These are phyloP conservation scores for Brachionus manjavacas DNA, from an alignment of 1,140 invertebrate genomes.

Conservation along the genomic window DNA sequence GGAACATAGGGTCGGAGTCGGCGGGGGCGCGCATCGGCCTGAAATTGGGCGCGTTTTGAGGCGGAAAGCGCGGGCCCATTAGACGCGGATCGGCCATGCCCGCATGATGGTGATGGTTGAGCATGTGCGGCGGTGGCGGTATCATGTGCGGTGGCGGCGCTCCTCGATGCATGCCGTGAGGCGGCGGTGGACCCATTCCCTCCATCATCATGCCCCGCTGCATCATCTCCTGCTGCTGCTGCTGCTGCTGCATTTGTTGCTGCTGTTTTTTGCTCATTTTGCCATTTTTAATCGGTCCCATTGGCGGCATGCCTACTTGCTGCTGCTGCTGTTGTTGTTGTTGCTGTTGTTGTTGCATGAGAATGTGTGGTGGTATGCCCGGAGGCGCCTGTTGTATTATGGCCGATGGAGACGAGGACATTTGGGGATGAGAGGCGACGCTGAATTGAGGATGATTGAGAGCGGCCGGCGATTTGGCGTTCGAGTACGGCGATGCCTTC, in stretches of 20 bases:
- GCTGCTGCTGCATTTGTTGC: slow-evolving; percentile 14
- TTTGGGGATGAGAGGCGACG: neutral
- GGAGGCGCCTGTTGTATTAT: neutral
- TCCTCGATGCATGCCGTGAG: neutral
- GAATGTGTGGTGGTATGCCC: neutral
- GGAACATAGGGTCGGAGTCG: neutral
- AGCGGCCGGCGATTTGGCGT: slow-evolving; percentile 22
- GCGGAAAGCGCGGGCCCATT: neutral
- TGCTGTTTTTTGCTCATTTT: slow-evolving; percentile 31
- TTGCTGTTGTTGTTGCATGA: neutral
- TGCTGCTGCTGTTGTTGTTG: neutral
- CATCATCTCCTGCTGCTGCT: slow-evolving; percentile 21
- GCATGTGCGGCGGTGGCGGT: neutral
- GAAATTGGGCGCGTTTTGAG: neutral
- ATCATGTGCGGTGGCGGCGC: neutral
- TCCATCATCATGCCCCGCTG: neutral
- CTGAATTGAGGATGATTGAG: slow-evolving; percentile 9
- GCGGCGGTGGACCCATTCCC: neutral
- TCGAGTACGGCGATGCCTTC: slow-evolving; percentile 13
- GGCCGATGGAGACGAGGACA: neutral
- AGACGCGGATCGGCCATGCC: neutral
- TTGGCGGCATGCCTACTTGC: neutral
- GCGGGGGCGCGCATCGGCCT: neutral
- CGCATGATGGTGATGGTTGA: neutral
- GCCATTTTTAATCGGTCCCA: neutral